A percentile compares a stretch with the other conserved stretches of the same genome.
phyloP scores from a whole-genome alignment of 2,888 invertebrate genomes.

The Itoplectis maculator region DNA sequence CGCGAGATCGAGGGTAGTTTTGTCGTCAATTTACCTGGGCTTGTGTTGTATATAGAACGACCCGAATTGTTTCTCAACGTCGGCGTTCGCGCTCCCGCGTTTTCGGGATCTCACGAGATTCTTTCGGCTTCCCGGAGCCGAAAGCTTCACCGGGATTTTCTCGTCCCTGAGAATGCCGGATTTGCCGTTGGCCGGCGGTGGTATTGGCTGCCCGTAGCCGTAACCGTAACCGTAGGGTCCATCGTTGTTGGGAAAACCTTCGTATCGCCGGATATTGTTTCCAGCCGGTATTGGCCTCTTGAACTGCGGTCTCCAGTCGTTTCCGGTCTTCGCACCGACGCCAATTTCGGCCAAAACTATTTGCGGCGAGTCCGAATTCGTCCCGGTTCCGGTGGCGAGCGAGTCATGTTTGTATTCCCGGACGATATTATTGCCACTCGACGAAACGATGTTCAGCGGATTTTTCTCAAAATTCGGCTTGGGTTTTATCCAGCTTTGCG shows the following conservation, averaged over 20 bases:
- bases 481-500: not conserved
- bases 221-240: not conserved
- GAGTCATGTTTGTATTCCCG: slow-evolving; percentile 29
- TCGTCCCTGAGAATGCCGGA: not conserved
- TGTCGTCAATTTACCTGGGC: slow-evolving; percentile 49
- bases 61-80: slow-evolving; percentile 63
- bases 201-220: not conserved
- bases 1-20: not conserved
- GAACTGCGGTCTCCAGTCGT: slow-evolving; percentile 38
- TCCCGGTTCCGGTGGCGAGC: not conserved
- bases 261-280: slow-evolving; percentile 31
- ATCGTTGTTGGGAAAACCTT: not conserved
- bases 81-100: slow-evolving; percentile 64
- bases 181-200: not conserved
- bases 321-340: slow-evolving; percentile 25
- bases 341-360: slow-evolving; percentile 30
- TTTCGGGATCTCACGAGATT: slow-evolving; percentile 51
- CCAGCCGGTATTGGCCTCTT: not conserved
- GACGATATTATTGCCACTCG: slow-evolving; percentile 21
- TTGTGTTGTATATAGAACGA: slow-evolving; percentile 67
- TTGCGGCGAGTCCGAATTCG: not conserved
- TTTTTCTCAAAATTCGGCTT: slow-evolving; percentile 31
- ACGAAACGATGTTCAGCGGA: slow-evolving; percentile 9
- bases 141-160: not conserved
- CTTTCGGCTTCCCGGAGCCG: not conserved